Evolutionary conservation across 2,888 invertebrate species (phyloP), one percentile per base, ranked within the genome.

Genomic region (Microctonus brassicae): DNA sequence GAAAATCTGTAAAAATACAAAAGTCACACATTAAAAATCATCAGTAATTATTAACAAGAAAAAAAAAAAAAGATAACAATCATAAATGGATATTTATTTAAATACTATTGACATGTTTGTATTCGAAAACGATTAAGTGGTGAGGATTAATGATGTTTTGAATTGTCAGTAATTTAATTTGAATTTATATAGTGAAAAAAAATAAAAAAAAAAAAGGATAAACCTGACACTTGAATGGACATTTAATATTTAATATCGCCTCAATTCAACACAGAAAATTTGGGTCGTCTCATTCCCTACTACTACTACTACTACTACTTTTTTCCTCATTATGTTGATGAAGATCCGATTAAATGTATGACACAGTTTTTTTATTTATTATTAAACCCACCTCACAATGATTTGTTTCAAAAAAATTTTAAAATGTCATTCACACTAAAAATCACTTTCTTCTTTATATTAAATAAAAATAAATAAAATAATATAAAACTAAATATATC

Each of bases 1-100:
- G 91, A 87, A 93, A 94, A 91, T 94, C 94, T 94, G 92, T 80
- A 92, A 93, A 88, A 89, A n/a, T n/a, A n/a, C n/a, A n/a, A n/a
- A n/a, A n/a, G n/a, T n/a, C n/a, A n/a, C n/a, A n/a, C 88, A 87
- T 62, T 64, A 60, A 73, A 58, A 70, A 63, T 53, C 17, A 55
- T 61, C 71, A 47, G 66, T n/a, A n/a, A 24, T 10, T 39, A 22
- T 26, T 42, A 11, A n/a, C n/a, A n/a, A n/a, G n/a, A n/a, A n/a
- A n/a, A n/a, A n/a, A n/a, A n/a, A n/a, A n/a, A n/a, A n/a, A n/a
- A n/a, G n/a, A n/a, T n/a, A n/a, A n/a, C n/a, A n/a, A n/a, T n/a
- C n/a, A n/a, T n/a, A n/a, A n/a, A n/a, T n/a, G n/a, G n/a, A n/a
- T n/a, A n/a, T n/a, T n/a, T n/a, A n/a, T n/a, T n/a, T n/a, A n/a